phyloP scores from a whole-genome alignment of 2,797 vertebrate genomes.

The Arrhamphus sclerolepis region DNA sequence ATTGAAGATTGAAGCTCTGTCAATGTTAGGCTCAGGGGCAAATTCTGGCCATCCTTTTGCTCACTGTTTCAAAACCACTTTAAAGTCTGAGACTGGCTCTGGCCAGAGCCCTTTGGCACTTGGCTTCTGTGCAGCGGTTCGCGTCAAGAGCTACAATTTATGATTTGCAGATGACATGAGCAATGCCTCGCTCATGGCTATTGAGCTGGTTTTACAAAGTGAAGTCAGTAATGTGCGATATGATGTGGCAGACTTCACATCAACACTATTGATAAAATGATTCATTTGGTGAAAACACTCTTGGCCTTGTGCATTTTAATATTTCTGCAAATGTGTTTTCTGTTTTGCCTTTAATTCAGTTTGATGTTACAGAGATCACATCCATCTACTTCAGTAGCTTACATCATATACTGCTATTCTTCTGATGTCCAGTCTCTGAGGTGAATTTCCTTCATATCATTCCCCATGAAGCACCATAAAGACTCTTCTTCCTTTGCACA shows the following conservation, averaged over 20 bases:
- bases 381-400: slow-evolving; percentile 2
- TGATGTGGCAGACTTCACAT: slow-evolving; percentile 75
- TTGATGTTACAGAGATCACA: background rate
- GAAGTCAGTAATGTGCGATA: slow-evolving; percentile 81
- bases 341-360: background rate
- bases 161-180: slow-evolving; percentile 96
- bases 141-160: slow-evolving; percentile 91
- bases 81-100: slow-evolving; percentile 90
- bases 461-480: background rate
- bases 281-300: slow-evolving; percentile 76
- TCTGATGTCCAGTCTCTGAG: background rate
- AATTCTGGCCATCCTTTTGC: slow-evolving; percentile 89
- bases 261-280: slow-evolving; percentile 70
- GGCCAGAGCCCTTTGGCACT: slow-evolving; percentile 90
- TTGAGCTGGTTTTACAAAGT: slow-evolving; percentile 78
- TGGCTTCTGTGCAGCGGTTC: slow-evolving; percentile 91
- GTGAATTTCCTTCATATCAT: slow-evolving; percentile 3
- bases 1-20: slow-evolving; percentile 89
- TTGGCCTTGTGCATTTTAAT: slow-evolving; percentile 57
- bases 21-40: slow-evolving; percentile 91
- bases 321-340: slow-evolving; percentile 6
- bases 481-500: background rate
- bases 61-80: slow-evolving; percentile 92
- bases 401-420: slow-evolving; percentile 13
- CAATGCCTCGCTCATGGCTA: slow-evolving; percentile 89